Base-by-base conservation (phyloP, 2,113 vertebrate genomes). In the Turdus rufiventris region DNA sequence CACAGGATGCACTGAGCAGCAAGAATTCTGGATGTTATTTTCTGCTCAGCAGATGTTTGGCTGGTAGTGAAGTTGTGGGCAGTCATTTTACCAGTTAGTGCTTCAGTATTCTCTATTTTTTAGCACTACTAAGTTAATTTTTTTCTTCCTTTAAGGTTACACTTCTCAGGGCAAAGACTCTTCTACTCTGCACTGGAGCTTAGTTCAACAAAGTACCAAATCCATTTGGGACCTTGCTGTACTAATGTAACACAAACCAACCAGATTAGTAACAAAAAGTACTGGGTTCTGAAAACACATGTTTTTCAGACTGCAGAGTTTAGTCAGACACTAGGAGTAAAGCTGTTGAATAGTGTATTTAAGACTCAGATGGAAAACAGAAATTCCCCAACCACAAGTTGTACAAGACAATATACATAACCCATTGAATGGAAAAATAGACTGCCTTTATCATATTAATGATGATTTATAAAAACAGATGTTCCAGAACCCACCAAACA, bases 361-460 rank as follows among this genome's bases (percentile, higher is more conserved):
- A 91, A 86, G 50, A 34, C 56, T 77, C 28, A 85, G 79, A 93
- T 74, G 72, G 79, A 74, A 95, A 95, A 36, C 91, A 94, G 95
- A 88, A 96, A 93, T 67, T 90, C n/a, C 34, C 43, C 81, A 87
- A 75, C 89, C 88, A 93, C 90, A 93, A 95, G n/a, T 73, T 82
- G 58, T 91, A 79, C 38, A 58, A 88, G 56, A 93, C 65, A 94
- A 92, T 76, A 75, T 23, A 70, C 48, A 91, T 26, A 91, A 80
- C 25, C 19, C 79, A 66, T 2, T 45, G 72, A 79, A 90, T 26
- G 51, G 76, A 88, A 94, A 95, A 94, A 90, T 40, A 68, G 70
- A 65, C 79, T 82, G 62, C 63, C 94, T 91, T 89, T 74, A 91
- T 80, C 51, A 57, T 67, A 57, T 29, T 84, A 90, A 86, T 1